Evolutionary conservation across 1,140 invertebrate genomes (phyloP), one percentile per base, ranked within the genome.

Genomic region (Drosophila arizonae): DNA sequence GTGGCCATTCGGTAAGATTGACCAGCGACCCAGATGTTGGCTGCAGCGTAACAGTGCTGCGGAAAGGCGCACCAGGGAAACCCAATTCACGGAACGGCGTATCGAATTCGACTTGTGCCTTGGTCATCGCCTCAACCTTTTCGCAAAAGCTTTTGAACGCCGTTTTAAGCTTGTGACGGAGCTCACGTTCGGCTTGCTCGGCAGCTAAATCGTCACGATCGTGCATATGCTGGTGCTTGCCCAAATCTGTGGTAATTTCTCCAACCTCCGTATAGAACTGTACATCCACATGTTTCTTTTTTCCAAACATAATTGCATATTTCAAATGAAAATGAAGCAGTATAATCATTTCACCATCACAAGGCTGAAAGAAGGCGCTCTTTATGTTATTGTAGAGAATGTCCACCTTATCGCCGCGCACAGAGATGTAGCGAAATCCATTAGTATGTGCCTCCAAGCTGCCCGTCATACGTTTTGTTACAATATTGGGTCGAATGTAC

Each of bases 191-290:
- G 48, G 98, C 97, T 93, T 99, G 98, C 93, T 99, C 99, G 15
- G 98, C 98, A 5, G 98, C 98, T 50, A 99, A 93, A 94, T 99
- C 99, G 93, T 99, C 99, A 50, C 98, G 94, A 92, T 99, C 99
- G 90, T 99, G 98, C 98, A 99, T 99, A 91, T 99, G 98, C 90
- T 99, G 98, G 93, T 99, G 98, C 92, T 99, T 99, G 45, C 98
- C 99, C 65, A 99, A 93, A 95, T 99, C 99, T 2, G 99, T 99
- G 0, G 98, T 99, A 46, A 99, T 99, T 93, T 99, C 99, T 85
- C 99, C 99, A 57, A 99, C 99, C 93, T 99, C 99, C 0, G 99
- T 99, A 92, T 99, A 99, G 93, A 99, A 99, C 91, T 99, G 98
- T 4, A 99, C 98, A 93, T 99, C 99, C 6, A 97, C 94, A 89